Evolutionary conservation across 2,797 vertebrate species (phyloP).

Genomic region (Sardinella longiceps): DNA sequence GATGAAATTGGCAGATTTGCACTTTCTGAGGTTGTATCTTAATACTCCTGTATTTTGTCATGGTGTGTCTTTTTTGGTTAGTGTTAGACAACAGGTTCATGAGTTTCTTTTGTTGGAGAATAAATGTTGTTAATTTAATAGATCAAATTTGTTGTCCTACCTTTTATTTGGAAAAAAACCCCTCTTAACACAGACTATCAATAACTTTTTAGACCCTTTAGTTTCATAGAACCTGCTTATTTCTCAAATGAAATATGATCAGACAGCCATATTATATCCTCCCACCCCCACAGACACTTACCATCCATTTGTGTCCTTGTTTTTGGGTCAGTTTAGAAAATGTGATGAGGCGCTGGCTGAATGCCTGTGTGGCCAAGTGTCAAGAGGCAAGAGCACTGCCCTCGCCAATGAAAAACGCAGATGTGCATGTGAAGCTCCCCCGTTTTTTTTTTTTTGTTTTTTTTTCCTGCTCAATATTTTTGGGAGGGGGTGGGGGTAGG

Average conservation of each 20-base stretch:
- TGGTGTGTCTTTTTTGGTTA: not conserved
- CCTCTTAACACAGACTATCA: not conserved
- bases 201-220: not conserved
- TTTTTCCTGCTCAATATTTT: not conserved
- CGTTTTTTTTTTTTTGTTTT: too few relatives aligned
- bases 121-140: not conserved
- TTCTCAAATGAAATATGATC: not conserved
- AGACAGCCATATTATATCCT: not conserved
- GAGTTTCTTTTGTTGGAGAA: not conserved
- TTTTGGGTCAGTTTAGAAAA: conserved; percentile 30
- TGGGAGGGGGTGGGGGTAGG: not conserved
- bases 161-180: not conserved
- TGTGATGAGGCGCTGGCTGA: conserved; percentile 13
- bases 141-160: not conserved
- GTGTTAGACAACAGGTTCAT: not conserved
- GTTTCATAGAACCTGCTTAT: not conserved
- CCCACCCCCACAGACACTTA: not conserved
- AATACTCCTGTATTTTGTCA: not conserved
- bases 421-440: conserved; percentile 19
- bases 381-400: conserved; percentile 25
- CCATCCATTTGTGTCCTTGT: conserved; percentile 9
- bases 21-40: not conserved
- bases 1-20: not conserved
- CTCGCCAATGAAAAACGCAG: conserved; percentile 39
- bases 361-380: conserved; percentile 29